phyloP scores from a whole-genome alignment of 2,888 invertebrate species.

The Acanthosepion pharaonis region DNA sequence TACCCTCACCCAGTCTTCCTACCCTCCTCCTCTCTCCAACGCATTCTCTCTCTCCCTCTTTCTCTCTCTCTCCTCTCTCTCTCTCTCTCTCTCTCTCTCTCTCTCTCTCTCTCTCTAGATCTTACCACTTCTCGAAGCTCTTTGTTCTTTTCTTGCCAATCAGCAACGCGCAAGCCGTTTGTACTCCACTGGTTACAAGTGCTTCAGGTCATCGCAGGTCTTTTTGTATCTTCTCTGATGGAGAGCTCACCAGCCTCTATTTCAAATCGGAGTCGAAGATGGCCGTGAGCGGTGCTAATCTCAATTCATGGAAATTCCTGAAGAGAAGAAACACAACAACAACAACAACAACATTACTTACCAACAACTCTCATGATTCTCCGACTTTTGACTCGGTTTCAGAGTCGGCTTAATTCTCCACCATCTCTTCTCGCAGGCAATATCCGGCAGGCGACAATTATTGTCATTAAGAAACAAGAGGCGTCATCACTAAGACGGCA shows the following conservation, averaged over 20 bases:
- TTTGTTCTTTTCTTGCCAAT: neutral
- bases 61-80: neutral
- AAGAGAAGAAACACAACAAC: neutral
- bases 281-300: neutral
- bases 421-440: constrained; percentile 20
- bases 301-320: neutral
- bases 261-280: neutral
- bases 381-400: neutral
- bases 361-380: neutral
- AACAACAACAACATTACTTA: neutral
- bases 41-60: neutral
- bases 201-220: neutral
- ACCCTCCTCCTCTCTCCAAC: neutral
- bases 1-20: no score
- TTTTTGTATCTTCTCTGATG: neutral
- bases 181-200: neutral
- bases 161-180: neutral
- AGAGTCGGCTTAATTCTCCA: neutral
- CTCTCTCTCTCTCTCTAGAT: neutral
- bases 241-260: neutral
- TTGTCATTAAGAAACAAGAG: neutral
- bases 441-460: constrained; percentile 10
- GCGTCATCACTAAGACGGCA: neutral
- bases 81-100: neutral
- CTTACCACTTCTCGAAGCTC: neutral